These are phyloP conservation scores for Eulemur macaco DNA, from an alignment of 2,113 vertebrate species.

Conservation along the genomic window DNA sequence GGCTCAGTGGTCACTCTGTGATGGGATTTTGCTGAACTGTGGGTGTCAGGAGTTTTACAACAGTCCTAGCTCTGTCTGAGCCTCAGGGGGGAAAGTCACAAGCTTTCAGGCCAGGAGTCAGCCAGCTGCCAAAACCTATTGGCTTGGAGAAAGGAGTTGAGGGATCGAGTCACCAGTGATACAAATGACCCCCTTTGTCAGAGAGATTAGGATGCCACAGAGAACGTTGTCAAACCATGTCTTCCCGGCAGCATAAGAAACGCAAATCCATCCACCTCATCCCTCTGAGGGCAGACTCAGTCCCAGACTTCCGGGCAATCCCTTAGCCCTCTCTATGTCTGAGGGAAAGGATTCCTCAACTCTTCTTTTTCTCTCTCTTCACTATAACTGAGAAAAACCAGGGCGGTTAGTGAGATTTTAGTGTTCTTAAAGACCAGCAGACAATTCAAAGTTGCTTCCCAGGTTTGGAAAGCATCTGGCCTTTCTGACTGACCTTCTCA, in stretches of 20 bases:
- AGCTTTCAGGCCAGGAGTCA: conserved; percentile 8
- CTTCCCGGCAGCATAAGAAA: background rate
- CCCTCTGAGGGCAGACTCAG: no score
- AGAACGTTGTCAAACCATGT: background rate
- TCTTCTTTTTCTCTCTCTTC: background rate
- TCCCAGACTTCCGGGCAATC: rapidly evolving
- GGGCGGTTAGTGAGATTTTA: background rate
- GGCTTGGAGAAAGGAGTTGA: background rate
- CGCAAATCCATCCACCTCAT: background rate
- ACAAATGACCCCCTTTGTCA: background rate
- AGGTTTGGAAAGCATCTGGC: background rate
- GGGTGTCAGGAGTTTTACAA: background rate
- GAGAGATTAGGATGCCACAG: background rate
- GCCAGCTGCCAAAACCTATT: background rate
- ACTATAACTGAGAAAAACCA: background rate
- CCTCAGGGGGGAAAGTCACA: background rate
- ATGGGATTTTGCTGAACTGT: background rate
- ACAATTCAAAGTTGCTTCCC: background rate
- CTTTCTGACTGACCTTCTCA: background rate
- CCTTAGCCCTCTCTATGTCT: background rate
- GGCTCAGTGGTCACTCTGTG: background rate
- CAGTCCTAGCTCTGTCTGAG: background rate
- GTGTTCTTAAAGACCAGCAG: background rate
- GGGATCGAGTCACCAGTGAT: background rate
- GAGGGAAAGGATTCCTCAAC: no score